A percentile compares a stretch with the other conserved stretches of the same genome.
phyloP scores from a whole-genome alignment of 2,888 invertebrate species.

The Tillus elongatus region DNA sequence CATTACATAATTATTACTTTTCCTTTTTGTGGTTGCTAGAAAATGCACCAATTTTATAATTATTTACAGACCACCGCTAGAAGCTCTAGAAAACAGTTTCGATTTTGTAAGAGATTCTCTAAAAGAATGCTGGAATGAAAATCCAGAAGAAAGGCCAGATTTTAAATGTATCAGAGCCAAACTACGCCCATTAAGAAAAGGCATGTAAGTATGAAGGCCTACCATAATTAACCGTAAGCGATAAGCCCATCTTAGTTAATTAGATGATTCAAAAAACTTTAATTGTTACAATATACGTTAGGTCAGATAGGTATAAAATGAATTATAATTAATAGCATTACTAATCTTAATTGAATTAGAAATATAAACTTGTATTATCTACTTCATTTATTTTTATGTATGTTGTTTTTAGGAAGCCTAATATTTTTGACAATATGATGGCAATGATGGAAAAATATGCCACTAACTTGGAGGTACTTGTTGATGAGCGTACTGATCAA shows the following conservation, averaged over 20 bases:
- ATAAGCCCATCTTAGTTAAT: too few species aligned
- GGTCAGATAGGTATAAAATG: too few species aligned
- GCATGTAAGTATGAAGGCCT: slow-evolving; percentile 60
- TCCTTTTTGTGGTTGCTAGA: too few species aligned
- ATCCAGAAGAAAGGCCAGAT: slow-evolving; percentile 70
- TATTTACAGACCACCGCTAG: slow-evolving; percentile 63
- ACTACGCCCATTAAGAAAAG: slow-evolving; percentile 73
- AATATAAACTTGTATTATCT: too few species aligned
- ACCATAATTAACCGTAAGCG: background rate
- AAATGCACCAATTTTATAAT: slow-evolving; percentile 1
- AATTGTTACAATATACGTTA: too few species aligned
- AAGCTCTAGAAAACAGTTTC: slow-evolving; percentile 69
- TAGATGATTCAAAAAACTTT: too few species aligned
- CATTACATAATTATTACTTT: too few species aligned
- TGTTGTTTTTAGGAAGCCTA: slow-evolving; percentile 80
- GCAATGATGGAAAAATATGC: slow-evolving; percentile 97
- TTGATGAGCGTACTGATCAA: slow-evolving; percentile 89
- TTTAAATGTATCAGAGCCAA: slow-evolving; percentile 72
- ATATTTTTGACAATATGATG: slow-evolving; percentile 97
- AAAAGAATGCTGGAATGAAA: slow-evolving; percentile 81
- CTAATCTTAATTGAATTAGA: too few species aligned
- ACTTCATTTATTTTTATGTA: too few species aligned
- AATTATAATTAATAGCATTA: too few species aligned
- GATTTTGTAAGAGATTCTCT: slow-evolving; percentile 80
- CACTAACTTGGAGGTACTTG: slow-evolving; percentile 85